phyloP scores from a whole-genome alignment of 2,888 invertebrate genomes.

The Caenorhabditis panamensis region DNA sequence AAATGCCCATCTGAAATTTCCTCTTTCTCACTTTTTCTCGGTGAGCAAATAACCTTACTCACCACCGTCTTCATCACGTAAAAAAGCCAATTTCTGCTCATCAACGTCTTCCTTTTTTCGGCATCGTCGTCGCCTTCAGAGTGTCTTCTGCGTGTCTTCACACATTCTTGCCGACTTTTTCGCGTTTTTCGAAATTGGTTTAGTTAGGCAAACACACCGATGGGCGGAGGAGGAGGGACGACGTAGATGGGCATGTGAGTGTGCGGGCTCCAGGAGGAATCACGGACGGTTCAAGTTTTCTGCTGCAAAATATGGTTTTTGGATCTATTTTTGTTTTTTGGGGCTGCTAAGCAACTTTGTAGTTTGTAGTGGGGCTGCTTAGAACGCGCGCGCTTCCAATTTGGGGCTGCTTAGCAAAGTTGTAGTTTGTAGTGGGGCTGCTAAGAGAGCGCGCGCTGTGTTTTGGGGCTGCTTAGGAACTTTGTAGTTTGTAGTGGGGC shows the following conservation, averaged over 20 bases:
- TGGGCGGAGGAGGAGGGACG: no score
- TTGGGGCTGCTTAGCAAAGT: neutral
- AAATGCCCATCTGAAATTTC: neutral
- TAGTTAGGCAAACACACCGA: constrained; percentile 45
- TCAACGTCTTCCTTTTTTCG: neutral
- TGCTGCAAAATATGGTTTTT: neutral
- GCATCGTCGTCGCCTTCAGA: neutral
- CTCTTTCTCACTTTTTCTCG: neutral
- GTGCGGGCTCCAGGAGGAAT: constrained; percentile 6
- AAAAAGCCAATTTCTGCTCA: constrained; percentile 3
- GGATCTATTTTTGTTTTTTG: neutral
- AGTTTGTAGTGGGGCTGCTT: neutral
- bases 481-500: no score
- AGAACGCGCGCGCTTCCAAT: neutral
- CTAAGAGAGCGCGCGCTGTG: no score
- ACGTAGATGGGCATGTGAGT: constrained; percentile 15
- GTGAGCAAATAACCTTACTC: constrained; percentile 1
- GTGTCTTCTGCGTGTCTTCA: neutral
- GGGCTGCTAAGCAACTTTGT: no score
- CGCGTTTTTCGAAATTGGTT: constrained; percentile 48
- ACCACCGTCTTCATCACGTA: neutral
- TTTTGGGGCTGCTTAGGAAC: no score
- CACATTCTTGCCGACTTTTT: constrained; percentile 3
- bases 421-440: neutral
- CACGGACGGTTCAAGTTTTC: neutral